These are phyloP conservation scores for Garra rufa DNA, from an alignment of 2,113 vertebrate species.

Conservation along the genomic window DNA sequence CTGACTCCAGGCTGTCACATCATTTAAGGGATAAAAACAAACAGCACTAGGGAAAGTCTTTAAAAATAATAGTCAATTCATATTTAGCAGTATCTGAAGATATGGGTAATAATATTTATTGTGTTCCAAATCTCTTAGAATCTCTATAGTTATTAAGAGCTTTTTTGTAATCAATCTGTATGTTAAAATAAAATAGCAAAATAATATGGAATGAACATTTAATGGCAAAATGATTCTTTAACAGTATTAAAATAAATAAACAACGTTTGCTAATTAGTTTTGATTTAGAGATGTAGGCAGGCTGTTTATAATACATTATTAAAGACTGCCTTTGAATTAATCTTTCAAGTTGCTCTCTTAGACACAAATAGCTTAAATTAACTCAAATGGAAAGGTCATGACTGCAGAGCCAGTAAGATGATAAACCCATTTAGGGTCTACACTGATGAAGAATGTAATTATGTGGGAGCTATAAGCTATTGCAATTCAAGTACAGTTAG, in stretches of 20 bases:
- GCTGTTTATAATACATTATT: conserved; percentile 23
- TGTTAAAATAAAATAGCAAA: too few relatives aligned
- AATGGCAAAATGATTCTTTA: neutral
- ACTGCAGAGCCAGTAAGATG: neutral
- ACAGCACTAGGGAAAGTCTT: neutral
- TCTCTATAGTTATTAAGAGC: neutral
- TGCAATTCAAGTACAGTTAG: conserved; percentile 18
- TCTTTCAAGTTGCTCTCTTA: neutral
- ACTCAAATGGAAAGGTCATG: conserved; percentile 17
- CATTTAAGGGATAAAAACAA: conserved; percentile 42
- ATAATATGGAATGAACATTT: neutral
- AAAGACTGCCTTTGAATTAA: conserved; percentile 11
- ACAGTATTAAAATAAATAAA: neutral
- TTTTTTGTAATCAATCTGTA: neutral
- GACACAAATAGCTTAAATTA: conserved; percentile 31
- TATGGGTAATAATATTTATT: too few relatives aligned
- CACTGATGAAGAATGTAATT: conserved; percentile 26
- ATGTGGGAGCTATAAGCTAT: conserved; percentile 9
- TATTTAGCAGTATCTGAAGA: neutral
- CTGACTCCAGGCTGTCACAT: conserved; percentile 39
- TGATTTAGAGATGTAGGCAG: neutral
- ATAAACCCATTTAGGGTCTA: conserved; percentile 26
- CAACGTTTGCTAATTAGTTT: neutral
- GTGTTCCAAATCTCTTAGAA: neutral
- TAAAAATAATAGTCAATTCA: neutral